phyloP scores from a whole-genome alignment of 2,888 invertebrate species.

The Diploptera punctata region DNA sequence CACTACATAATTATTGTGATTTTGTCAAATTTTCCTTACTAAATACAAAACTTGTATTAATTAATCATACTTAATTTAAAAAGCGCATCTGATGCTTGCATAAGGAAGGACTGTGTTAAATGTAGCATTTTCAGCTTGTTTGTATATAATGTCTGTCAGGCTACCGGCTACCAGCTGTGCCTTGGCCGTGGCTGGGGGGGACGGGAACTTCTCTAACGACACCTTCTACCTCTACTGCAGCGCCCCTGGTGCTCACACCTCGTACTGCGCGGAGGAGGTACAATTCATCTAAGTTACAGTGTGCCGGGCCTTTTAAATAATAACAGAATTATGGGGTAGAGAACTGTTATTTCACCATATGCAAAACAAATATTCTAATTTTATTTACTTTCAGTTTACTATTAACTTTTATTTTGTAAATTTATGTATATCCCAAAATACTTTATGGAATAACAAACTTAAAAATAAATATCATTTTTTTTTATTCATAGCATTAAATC shows the following conservation, averaged over 20 bases:
- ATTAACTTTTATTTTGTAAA: too few species aligned
- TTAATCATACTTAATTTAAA: too few species aligned
- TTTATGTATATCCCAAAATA: too few species aligned
- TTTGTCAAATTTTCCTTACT: too few species aligned
- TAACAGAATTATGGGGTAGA: not conserved
- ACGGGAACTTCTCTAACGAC: slow-evolving; percentile 59
- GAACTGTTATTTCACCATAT: not conserved
- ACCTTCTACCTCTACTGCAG: slow-evolving; percentile 60
- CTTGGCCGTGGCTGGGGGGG: slow-evolving; percentile 75
- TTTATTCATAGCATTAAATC: not conserved
- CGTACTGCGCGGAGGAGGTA: slow-evolving; percentile 77
- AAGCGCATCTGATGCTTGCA: too few species aligned
- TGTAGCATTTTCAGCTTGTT: too few species aligned
- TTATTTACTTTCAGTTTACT: too few species aligned
- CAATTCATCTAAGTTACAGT: slow-evolving; percentile 43
- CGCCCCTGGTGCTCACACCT: slow-evolving; percentile 74
- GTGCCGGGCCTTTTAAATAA: slow-evolving; percentile 23
- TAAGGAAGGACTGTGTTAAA: too few species aligned
- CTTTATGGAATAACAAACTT: too few species aligned
- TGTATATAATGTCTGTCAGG: slow-evolving; percentile 56
- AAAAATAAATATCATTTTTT: too few species aligned
- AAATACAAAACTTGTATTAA: too few species aligned
- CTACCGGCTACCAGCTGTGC: slow-evolving; percentile 73
- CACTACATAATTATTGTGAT: too few species aligned
- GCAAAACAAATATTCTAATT: not conserved